A percentile compares a stretch with the other conserved stretches of the same genome.
phyloP scores from a whole-genome alignment of 2,888 invertebrate genomes.

The Pardosa pseudoannulata region DNA sequence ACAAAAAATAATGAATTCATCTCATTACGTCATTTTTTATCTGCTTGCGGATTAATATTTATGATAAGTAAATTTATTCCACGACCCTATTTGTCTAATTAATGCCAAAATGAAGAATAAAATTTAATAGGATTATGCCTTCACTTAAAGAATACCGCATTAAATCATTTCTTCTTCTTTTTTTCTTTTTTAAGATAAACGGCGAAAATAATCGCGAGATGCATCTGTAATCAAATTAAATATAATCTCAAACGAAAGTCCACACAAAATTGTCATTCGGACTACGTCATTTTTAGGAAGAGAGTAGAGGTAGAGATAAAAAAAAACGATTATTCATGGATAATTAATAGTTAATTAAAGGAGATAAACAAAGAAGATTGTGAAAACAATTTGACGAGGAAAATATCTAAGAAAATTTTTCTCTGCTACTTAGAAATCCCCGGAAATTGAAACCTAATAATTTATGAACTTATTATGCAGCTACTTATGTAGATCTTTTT shows the following conservation, averaged over 20 bases:
- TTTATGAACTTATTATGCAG: no score
- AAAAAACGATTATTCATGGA: neutral
- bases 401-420: no score
- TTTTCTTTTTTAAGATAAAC: neutral
- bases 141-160: neutral
- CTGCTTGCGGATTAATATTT: neutral
- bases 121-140: neutral
- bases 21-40: neutral
- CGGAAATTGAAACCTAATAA: no score
- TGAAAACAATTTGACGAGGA: no score
- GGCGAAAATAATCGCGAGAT: neutral
- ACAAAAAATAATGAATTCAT: neutral
- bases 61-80: neutral
- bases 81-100: neutral
- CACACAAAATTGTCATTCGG: neutral
- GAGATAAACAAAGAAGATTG: neutral
- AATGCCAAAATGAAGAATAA: neutral
- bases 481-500: no score
- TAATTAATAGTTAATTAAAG: neutral
- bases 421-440: no score
- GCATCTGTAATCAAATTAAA: slow-evolving; percentile 15
- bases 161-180: neutral
- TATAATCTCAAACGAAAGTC: neutral
- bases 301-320: neutral
- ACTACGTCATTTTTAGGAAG: neutral